phyloP scores from a whole-genome alignment of 1,140 invertebrate genomes.

The Atta texana region DNA sequence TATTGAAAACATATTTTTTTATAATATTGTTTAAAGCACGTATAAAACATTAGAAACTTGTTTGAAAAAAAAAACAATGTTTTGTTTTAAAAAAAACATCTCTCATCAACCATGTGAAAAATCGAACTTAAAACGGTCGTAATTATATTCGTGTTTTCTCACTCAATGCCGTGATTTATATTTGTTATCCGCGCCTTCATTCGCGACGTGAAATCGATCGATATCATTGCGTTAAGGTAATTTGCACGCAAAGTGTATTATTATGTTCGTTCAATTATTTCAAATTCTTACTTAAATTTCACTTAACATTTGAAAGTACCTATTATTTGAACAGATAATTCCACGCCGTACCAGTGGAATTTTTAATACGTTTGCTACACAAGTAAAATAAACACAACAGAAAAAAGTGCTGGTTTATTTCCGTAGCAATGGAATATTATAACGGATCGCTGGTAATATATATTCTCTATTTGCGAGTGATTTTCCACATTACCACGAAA shows the following conservation, averaged over 20 bases:
- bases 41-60: too few relatives aligned
- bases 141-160: too few relatives aligned
- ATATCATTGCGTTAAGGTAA: neutral
- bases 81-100: too few relatives aligned
- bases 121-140: too few relatives aligned
- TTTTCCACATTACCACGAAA: slow-evolving; percentile 19
- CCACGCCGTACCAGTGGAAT: neutral
- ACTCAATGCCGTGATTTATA: neutral
- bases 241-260: neutral
- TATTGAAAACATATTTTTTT: too few relatives aligned
- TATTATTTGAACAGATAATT: slow-evolving; percentile 12
- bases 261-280: neutral
- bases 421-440: neutral
- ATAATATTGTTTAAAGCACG: too few relatives aligned
- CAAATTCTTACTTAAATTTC: neutral
- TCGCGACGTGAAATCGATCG: neutral
- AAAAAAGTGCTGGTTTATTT: neutral
- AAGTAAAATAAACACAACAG: neutral
- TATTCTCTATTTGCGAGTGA: neutral
- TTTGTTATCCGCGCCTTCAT: neutral
- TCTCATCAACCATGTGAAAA: too few relatives aligned
- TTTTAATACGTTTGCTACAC: neutral
- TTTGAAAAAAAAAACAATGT: too few relatives aligned
- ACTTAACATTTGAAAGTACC: neutral
- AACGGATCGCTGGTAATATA: slow-evolving; percentile 20